Evolutionary conservation across 2,888 invertebrate genomes (phyloP), one percentile per base, ranked within the genome.

Genomic region (Sesia apiformis): DNA sequence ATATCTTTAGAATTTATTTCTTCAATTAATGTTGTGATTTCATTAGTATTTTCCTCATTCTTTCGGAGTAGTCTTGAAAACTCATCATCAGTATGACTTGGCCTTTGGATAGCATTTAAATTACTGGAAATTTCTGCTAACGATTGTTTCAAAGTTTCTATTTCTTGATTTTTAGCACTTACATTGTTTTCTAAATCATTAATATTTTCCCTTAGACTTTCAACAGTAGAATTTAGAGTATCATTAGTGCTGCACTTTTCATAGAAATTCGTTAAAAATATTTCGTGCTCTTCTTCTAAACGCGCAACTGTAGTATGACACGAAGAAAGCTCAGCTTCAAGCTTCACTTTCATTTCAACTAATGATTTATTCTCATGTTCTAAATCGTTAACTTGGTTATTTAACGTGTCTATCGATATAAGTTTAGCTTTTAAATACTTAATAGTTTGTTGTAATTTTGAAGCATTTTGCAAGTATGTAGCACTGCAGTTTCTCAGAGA

Each of bases 181-280:
- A 80, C 41, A 52, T 58, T 72, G 7, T 70, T 69, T 61, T 81
- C 69, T 3, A 85, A 65, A 56, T 81, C 76, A 8, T 57, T 54
- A 4, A 77, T 51, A 53, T 64, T 77, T 61, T 78, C 66, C 57
- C 61, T 74, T 4, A 79, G 58, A 40, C 65, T 64, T 7, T 59
- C 57, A 3, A 80, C 60, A 6, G 76, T 76, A 5, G 57, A 52
- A 60, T 85, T 83, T 4, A 86, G 68, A 4, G 62, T 63, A 58
- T 84, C 77, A 53, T 86, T 84, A 6, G 81, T 57, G n/a, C 66
- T 65, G 62, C 85, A 81, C 60, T 90, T 83, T 63, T 90, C 90
- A 49, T 79, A 80, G 3, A 89, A 77, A 40, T 81, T 79, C 4
- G 74, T 62, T 49, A 78, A 68, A 4, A 90, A 56, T 52, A 77